Conservation (phyloP, 2,113 vertebrate genomes). For the Dasyprocta punctata region DNA sequence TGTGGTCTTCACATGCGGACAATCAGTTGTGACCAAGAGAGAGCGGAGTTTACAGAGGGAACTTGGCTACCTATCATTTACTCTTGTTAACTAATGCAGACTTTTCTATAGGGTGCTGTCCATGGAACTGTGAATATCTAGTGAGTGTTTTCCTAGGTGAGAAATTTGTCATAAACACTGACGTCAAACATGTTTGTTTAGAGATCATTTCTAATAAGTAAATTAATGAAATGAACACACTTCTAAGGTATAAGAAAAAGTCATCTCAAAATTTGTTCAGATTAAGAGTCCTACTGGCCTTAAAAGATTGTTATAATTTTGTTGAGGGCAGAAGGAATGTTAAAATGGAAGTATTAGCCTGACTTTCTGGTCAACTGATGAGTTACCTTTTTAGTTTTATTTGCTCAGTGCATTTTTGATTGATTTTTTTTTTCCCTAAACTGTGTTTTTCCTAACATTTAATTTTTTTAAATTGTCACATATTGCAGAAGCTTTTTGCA, state of each 20-base stretch:
- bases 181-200: conserved; percentile 6
- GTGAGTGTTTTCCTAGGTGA: background rate
- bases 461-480: background rate
- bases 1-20: background rate
- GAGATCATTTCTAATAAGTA: background rate
- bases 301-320: conserved; percentile 3
- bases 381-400: conserved; percentile 34
- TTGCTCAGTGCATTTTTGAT: conserved; percentile 40
- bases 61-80: background rate
- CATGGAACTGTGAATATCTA: background rate
- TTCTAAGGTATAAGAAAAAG: conserved; percentile 2
- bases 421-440: background rate
- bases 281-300: background rate
- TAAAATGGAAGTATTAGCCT: conserved; percentile 3
- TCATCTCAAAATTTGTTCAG: background rate
- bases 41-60: background rate
- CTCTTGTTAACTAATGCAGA: background rate
- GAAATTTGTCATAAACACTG: background rate
- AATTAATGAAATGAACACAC: background rate
- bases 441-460: background rate
- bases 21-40: conserved; percentile 2
- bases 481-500: background rate
- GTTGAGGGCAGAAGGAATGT: background rate
- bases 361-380: background rate
- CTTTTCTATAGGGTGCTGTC: background rate